Conservation (phyloP, 1,140 invertebrate genomes). For the Colletes latitarsis region DNA sequence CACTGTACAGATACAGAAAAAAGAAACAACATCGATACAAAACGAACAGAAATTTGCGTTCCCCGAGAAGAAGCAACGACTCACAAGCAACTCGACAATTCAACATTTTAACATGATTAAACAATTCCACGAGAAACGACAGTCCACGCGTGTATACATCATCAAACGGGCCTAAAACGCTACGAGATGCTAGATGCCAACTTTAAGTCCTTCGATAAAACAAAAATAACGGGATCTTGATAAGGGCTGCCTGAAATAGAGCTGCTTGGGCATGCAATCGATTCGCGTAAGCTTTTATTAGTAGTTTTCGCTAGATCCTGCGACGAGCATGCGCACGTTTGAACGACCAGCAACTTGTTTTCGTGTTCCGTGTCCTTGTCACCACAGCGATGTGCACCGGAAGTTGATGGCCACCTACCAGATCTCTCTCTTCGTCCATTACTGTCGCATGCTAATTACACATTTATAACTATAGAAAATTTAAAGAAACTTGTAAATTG, state of each 20-base stretch:
- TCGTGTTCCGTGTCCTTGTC: background rate
- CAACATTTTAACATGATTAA: background rate
- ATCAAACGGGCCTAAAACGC: slow-evolving; percentile 8
- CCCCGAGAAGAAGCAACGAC: background rate
- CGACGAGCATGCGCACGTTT: slow-evolving; percentile 55
- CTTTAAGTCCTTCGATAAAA: slow-evolving; percentile 37
- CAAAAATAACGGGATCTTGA: slow-evolving; percentile 54
- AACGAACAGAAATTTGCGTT: background rate
- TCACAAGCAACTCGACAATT: background rate
- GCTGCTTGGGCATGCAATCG: slow-evolving; percentile 61
- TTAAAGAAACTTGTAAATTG: background rate
- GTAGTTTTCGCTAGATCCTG: slow-evolving; percentile 37
- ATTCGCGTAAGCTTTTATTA: slow-evolving; percentile 54
- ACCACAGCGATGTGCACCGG: background rate
- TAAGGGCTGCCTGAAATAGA: slow-evolving; percentile 59
- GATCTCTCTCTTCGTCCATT: background rate
- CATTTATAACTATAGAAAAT: background rate
- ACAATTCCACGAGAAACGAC: background rate
- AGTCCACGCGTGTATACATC: background rate
- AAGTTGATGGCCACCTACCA: background rate
- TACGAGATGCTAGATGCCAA: slow-evolving; percentile 1
- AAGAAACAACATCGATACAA: background rate
- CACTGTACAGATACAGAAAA: background rate
- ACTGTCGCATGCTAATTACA: background rate
- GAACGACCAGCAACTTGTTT: slow-evolving; percentile 8